These are phyloP conservation scores for Xiphorhynchus elegans DNA, from an alignment of 2,113 vertebrate genomes.

Conservation along the genomic window DNA sequence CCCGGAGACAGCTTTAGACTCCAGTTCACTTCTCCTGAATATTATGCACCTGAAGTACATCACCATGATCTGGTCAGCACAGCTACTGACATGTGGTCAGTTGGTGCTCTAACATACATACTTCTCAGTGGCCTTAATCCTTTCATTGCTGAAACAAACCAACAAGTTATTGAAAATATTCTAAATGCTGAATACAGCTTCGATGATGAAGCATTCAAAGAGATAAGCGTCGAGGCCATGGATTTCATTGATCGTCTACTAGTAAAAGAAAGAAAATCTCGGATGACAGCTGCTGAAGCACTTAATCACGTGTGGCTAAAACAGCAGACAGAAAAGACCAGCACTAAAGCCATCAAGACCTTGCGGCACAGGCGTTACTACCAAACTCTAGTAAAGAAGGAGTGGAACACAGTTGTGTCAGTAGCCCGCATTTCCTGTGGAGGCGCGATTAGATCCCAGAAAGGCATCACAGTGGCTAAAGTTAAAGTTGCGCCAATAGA, in stretches of 20 bases:
- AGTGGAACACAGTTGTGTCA: constrained; percentile 92
- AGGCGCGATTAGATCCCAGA: constrained; percentile 91
- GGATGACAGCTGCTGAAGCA: constrained; percentile 94
- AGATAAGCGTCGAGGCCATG: constrained; percentile 88
- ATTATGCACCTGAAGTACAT: constrained; percentile 95
- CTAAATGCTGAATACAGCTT: constrained; percentile 93
- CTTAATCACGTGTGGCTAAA: constrained; percentile 90
- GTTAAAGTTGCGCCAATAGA: constrained; percentile 96
- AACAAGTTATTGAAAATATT: constrained; percentile 96
- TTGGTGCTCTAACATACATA: constrained; percentile 91
- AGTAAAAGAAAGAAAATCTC: constrained; percentile 93
- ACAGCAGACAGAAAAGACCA: constrained; percentile 84
- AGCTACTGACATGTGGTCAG: constrained; percentile 97
- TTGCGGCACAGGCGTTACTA: constrained; percentile 94
- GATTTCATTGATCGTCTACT: constrained; percentile 94
- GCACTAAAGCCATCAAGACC: constrained; percentile 86
- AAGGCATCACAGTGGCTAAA: constrained; percentile 89
- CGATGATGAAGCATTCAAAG: constrained; percentile 93
- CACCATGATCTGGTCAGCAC: constrained; percentile 93
- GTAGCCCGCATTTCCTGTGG: constrained; percentile 92
- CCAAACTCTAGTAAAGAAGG: constrained; percentile 90
- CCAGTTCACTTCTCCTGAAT: constrained; percentile 92
- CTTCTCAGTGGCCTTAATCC: constrained; percentile 94
- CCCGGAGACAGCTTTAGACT: constrained; percentile 94
- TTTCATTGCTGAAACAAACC: constrained; percentile 96